Evolutionary conservation across 1,140 invertebrate genomes (phyloP), one percentile per base, ranked within the genome.

Genomic region (Sitobion miscanthi): DNA sequence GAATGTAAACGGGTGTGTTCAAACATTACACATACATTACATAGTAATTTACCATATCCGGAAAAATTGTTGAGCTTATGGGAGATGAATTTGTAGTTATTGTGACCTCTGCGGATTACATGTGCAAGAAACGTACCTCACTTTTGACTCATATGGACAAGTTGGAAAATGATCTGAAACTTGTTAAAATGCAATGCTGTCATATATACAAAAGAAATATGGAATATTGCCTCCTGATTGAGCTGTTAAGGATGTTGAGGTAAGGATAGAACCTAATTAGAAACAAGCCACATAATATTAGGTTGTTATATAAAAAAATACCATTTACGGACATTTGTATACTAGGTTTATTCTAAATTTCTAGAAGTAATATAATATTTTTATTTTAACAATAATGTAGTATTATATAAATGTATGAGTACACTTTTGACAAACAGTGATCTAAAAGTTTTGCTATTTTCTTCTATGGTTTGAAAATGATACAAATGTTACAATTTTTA

Each of bases 81-180:
- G 94, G 94, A 38, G 94, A 94, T 49, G 94, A 94, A 49, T 94
- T 94, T 91, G 94, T 94, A 9, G 94, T 94, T 23, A 93, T 94
- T 83, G 94, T 94, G 4, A 94, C 94, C 8, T 92, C 89, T 5
- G 92, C 93, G 45, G 94, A 94, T 94, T 45, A 94, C 77, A 88
- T 94, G 49, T 94, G 94, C 82, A 93, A 94, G 83, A 89, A 94
- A 90, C 94, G 94, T 90, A 92, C 93, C 54, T 90, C 94, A 17
- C 93, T 94, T 82, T 83, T 94, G 23, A 94, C 94, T 45, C 94
- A 94, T 45, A 94, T 94, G 92, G 94, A 94, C 82, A 94, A 94
- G 94, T 90, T 94, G 25, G 94, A 94, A 94, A 94, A 93, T 90
- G 94, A 94, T 45, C 42, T 94, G 42, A 93, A 49, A n/a, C 90